phyloP scores from a whole-genome alignment of 1,140 invertebrate species.

The Stenopsyche tienmushanensis region DNA sequence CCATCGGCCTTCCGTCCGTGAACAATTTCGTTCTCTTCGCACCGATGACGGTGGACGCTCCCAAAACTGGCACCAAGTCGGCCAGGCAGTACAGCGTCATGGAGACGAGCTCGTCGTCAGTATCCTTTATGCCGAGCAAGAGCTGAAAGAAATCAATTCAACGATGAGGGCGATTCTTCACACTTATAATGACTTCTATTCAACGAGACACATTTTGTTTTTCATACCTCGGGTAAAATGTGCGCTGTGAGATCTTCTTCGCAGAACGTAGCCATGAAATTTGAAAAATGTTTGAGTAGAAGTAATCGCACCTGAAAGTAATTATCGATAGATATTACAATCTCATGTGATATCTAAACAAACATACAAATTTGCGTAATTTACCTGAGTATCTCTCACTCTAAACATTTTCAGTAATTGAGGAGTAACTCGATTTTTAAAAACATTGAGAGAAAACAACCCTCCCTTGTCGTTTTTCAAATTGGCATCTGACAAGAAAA shows the following conservation, averaged over 20 bases:
- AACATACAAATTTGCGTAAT: background rate
- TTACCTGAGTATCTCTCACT: slow-evolving; percentile 69
- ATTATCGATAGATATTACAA: background rate
- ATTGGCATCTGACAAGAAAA: background rate
- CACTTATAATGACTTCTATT: no score
- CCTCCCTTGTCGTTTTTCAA: slow-evolving; percentile 48
- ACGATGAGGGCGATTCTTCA: no score
- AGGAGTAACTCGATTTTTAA: slow-evolving; percentile 69
- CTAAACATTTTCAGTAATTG: slow-evolving; percentile 74
- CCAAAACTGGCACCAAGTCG: slow-evolving; percentile 79
- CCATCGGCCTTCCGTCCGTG: slow-evolving; percentile 72
- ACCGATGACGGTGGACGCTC: slow-evolving; percentile 76
- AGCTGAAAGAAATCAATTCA: slow-evolving; percentile 59
- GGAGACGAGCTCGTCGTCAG: slow-evolving; percentile 75
- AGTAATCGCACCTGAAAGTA: slow-evolving; percentile 59
- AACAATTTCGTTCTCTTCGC: slow-evolving; percentile 77
- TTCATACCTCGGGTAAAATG: slow-evolving; percentile 69
- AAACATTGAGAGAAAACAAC: slow-evolving; percentile 65
- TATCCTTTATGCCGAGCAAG: slow-evolving; percentile 80
- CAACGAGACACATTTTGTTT: slow-evolving; percentile 8
- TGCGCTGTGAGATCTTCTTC: slow-evolving; percentile 67
- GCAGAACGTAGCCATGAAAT: slow-evolving; percentile 68
- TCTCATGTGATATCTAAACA: no score
- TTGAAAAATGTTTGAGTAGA: slow-evolving; percentile 69
- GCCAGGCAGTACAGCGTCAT: slow-evolving; percentile 76